Base-by-base conservation (phyloP, 2,113 vertebrate genomes). In the Lagopus leucura region DNA sequence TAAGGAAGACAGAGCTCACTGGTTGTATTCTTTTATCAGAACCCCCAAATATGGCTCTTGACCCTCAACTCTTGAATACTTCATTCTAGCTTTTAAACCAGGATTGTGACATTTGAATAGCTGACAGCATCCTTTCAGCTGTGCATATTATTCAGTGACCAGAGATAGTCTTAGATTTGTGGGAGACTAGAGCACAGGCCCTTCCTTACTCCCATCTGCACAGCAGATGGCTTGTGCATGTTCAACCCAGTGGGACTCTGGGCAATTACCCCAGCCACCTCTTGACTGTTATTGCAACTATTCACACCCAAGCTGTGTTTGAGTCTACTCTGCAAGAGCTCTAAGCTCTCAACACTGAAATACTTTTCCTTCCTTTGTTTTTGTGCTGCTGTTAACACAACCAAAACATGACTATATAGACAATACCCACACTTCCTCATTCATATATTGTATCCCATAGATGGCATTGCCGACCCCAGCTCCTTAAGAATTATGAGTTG, bases 201-300 rank as follows among this genome's bases (percentile, higher is more conserved):
- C 61, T 77, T 86, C 25, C 47, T 74, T 83, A 25, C 32, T 83
- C 42, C 55, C 90, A 83, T 94, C 88, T 93, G 94, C 42, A 43
- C 4, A 60, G 82, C 93, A 95, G 85, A 96, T 95, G 96, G 5
- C 8, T 71, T 47, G 11, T 81, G 38, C 69, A 16, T 40, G 79
- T 90, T 74, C 86, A 88, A 93, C 55, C 32, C 63, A 89, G 71
- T 5, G 17, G 75, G 50, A 54, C 50, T 91, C 65, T 88, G 92
- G 90, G 76, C 86, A 77, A 77, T 83, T 74, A 38, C 36, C 60
- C 67, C 79, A 60, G 3, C 71, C 82, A 72, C 79, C 76, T 1
- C 0, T 90, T 90, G 85, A 69, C 82, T 95, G 48, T 78, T 70
- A 34, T 32, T 58, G 82, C 72, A 90, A 38, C 74, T 76, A 66